Base-by-base conservation (phyloP, 2,113 vertebrate genomes). In the Falcunculus frontatus region DNA sequence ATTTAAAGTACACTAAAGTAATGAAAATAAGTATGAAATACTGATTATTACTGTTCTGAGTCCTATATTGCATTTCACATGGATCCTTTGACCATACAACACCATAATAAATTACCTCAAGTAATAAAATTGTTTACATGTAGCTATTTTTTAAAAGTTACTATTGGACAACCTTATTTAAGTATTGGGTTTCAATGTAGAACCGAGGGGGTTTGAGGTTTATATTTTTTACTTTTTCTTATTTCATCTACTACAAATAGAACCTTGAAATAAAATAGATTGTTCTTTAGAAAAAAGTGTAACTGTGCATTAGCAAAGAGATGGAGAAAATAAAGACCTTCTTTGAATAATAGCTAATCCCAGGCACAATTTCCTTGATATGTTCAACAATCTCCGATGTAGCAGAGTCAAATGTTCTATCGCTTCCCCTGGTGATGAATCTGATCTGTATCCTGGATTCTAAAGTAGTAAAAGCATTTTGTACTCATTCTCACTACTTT, bases 371-470 rank as follows among this genome's bases (percentile, higher is more conserved):
- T 63, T 63, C 7, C 30, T 81, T 84, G 12, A 46, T 67, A 9
- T 9, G 9, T 27, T 86, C 62, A 62, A 53, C 16, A 55, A 42
- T 67, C 47, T 83, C 33, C 3, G 15, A 14, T 14, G 18, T 26
- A 65, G 25, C 13, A 27, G 13, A 50, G 32, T 46, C 46, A 92
- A 73, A 73, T 1, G 1, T 33, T 76, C 11, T 21, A 80, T 23
- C 0, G 0, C 21, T 5, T 6, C 7, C 13, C 6, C 7, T 29
- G 62, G 37, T 52, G 25, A 26, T 70, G n/a, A 77, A 91, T 59
- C 26, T 70, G 12, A 21, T n/a, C 6, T 67, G 11, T 20, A 16
- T 76, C 35, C 16, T 5, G 3, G 21, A 41, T 55, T 56, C 62
- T 55, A 37, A 73, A 69, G 8, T 2, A 64, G 12, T 44, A 32